Evolutionary conservation across 2,888 invertebrate genomes (phyloP).

Genomic region (Altica lythri): DNA sequence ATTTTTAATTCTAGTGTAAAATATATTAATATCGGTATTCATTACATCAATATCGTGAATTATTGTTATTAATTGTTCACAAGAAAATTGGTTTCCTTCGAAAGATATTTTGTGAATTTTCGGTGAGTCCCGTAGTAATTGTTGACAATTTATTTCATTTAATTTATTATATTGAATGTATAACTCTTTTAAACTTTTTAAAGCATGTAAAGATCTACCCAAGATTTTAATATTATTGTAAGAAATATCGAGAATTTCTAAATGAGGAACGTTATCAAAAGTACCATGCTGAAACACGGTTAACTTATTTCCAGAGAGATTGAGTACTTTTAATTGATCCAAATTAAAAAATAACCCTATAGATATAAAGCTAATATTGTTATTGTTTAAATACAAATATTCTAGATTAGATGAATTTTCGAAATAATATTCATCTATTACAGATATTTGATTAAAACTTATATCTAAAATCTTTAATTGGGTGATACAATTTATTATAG

Average conservation of each 20-base stretch:
- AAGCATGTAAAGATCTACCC: background rate
- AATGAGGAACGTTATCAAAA: slow-evolving; percentile 9
- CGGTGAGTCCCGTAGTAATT: background rate
- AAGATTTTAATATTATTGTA: background rate
- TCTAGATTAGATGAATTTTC: background rate
- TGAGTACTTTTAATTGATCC: background rate
- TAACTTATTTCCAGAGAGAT: slow-evolving; percentile 18
- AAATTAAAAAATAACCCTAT: slow-evolving; percentile 18
- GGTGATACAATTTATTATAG: background rate
- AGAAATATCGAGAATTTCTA: slow-evolving; percentile 18
- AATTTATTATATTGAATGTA: slow-evolving; percentile 4
- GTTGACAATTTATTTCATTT: background rate
- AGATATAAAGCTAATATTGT: slow-evolving; percentile 18
- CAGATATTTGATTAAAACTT: slow-evolving; percentile 1
- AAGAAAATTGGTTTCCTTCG: slow-evolving; percentile 18
- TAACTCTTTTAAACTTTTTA: background rate
- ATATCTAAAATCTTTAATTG: background rate
- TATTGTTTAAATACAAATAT: background rate
- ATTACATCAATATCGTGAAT: background rate
- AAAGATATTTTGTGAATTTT: slow-evolving; percentile 11
- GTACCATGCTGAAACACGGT: slow-evolving; percentile 16
- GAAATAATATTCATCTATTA: background rate
- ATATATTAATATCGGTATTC: background rate
- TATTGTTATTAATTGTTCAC: slow-evolving; percentile 12
- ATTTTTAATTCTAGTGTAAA: slow-evolving; percentile 2